Evolutionary conservation across 1,140 invertebrate species (phyloP), one percentile per base, ranked within the genome.

Genomic region (Penaeus indicus): DNA sequence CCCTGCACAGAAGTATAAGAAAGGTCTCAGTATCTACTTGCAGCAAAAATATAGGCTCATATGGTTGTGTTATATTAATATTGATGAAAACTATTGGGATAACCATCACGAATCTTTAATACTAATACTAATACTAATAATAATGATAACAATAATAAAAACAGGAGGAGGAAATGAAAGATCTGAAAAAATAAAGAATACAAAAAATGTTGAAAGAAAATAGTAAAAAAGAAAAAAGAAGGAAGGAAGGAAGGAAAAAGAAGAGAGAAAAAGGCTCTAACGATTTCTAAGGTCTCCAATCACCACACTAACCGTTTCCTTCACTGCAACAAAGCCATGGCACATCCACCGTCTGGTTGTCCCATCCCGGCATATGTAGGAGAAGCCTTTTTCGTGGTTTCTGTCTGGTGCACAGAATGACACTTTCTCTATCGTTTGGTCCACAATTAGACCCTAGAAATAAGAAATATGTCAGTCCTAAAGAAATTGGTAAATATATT

Each of bases 351-450:
- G 95, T 78, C 96, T 93, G 4, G 93, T 97, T 19, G 96, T 97
- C 83, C 95, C 97, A 92, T 97, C 97, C 91, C 96, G 95, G 92
- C 97, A 97, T 91, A 97, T 97, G 92, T 97, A 99, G 85, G 97
- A 97, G 93, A 99, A 99, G 19, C 99, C 99, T 91, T 97, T 96
- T 91, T 99, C 98, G 92, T 99, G 97, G 93, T 99, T 99, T 86
- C 98, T 95, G 94, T 99, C 99, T 0, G 99, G 99, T 16, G 99
- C 98, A 94, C 99, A 99, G 93, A 99, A 99, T 5, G 98, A 99
- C 0, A 99, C 99, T 93, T 99, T 99, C 92, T 99, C 99, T 89
- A 99, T 99, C 7, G 99, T 99, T 93, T 99, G 99, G 94, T 99
- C 99, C 22, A 99, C 98, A 90, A 99, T 98, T 78, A 99, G 94